phyloP scores from a whole-genome alignment of 2,113 vertebrate genomes.

The Daphoenositta chrysoptera region DNA sequence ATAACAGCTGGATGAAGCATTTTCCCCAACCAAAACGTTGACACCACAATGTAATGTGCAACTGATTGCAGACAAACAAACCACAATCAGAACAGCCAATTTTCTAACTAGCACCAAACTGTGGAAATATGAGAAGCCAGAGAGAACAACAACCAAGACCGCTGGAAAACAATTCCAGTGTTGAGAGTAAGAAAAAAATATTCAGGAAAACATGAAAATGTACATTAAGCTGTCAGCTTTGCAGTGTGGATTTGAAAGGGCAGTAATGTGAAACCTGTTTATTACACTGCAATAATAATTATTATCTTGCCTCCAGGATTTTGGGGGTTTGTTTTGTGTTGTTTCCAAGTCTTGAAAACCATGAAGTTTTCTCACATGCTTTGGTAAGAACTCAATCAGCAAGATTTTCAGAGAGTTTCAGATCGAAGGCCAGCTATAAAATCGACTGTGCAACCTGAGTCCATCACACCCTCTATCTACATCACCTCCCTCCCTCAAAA shows the following conservation, averaged over 20 bases:
- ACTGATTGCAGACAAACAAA: conserved; percentile 35
- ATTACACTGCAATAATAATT: not conserved
- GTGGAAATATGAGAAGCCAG: conserved; percentile 30
- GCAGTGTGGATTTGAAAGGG: not conserved
- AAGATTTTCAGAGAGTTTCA: not conserved
- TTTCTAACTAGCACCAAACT: conserved; percentile 40
- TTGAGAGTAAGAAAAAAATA: not conserved
- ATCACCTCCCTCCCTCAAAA: not conserved
- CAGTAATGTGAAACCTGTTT: not conserved
- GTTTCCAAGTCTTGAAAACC: not conserved
- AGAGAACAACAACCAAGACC: not conserved
- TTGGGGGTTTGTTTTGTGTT: not conserved
- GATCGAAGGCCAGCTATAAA: not conserved
- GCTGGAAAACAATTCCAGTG: not conserved
- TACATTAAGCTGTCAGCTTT: not conserved
- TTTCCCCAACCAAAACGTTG: conserved; percentile 4
- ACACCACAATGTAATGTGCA: conserved; percentile 35
- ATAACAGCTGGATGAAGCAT: conserved; percentile 53
- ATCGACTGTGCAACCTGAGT: rapidly evolving
- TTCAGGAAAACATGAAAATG: not conserved
- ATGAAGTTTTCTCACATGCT: not conserved
- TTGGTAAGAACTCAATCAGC: not conserved
- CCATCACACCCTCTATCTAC: not conserved
- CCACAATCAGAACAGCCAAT: conserved; percentile 19
- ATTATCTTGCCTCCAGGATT: not conserved